Base-by-base conservation (phyloP, 2,797 vertebrate genomes). In the Simalia tracyae region DNA sequence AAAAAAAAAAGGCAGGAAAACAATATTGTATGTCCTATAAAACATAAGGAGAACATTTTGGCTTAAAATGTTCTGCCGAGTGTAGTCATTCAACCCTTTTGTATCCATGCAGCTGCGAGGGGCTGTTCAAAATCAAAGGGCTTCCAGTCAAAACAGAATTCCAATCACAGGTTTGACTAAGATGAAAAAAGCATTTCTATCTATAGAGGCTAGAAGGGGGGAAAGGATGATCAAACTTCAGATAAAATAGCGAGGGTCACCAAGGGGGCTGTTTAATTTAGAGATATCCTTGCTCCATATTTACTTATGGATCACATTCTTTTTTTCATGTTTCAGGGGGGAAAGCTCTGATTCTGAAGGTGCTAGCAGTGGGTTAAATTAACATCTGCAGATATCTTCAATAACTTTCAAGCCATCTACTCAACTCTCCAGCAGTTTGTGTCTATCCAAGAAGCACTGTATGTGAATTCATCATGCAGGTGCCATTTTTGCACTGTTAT, bases 401-500 rank as follows among this genome's bases (percentile, higher is more conserved):
- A 61, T 46, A 26, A 86, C 12, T 24, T 36, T 63, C 26, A 50
- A 81, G 46, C 22, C 46, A 87, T 81, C 76, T 24, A 81, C 88
- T 15, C 50, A 89, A 91, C 4, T 57, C 31, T 57, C 14, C 31
- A 68, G 54, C 26, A 36, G 46, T 31, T 68, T 91, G 4, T 60
- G 46, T 91, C 5, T 60, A 12, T 91, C 86, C 93, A 93, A n/a
- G 42, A 28, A 87, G 31, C 93, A 84, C 24, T 94, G 81, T 91
- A 94, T 94, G 64, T 87, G 93, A 94, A 92, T 46, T 64, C 61
- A 56, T 90, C 72, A 90, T 88, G 84, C 85, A 92, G 93, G 92
- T 91, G 31, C 46, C 84, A 84, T 66, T 91, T 63, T 91, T 88
- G 88, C 42, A 57, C 26, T 84, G 60, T 54, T 81, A 66, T 87